Percentiles rank a stretch among this genome's conserved stretches.
Conservation (phyloP, 2,888 invertebrate genomes). For the Dusona sp. region DNA sequence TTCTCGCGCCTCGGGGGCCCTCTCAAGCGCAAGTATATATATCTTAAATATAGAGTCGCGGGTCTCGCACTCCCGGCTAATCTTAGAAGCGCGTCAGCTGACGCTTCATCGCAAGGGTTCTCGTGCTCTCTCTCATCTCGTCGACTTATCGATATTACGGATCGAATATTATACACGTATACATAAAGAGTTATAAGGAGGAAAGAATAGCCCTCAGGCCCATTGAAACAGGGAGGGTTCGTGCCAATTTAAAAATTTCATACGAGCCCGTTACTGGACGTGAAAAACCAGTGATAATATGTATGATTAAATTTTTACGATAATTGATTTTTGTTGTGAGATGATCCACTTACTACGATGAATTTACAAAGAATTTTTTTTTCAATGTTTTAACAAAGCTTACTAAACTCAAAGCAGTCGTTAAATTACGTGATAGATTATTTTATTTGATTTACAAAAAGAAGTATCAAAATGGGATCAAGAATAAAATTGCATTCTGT, state of each 20-base stretch:
- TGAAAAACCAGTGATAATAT: constrained; percentile 34
- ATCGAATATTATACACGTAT: constrained; percentile 59
- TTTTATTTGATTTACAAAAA: not conserved
- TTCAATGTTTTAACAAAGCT: not conserved
- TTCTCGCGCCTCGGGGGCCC: constrained; percentile 73
- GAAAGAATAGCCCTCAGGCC: constrained; percentile 12
- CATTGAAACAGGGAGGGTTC: constrained; percentile 17
- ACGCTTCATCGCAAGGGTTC: constrained; percentile 55
- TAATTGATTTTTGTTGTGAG: not conserved
- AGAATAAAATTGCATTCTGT: not conserved
- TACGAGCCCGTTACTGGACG: constrained; percentile 32
- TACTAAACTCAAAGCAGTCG: not conserved
- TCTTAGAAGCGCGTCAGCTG: constrained; percentile 73
- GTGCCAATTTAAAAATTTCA: constrained; percentile 31
- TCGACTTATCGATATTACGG: constrained; percentile 63
- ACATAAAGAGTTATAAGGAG: constrained; percentile 28
- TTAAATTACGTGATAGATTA: not conserved
- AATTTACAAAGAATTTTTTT: not conserved
- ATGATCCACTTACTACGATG: not conserved
- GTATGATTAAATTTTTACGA: constrained; percentile 28
- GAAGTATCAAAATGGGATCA: not conserved
- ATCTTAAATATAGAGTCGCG: constrained; percentile 75
- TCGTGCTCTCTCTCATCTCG: constrained; percentile 40
- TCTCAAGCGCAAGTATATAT: constrained; percentile 68
- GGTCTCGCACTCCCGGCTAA: constrained; percentile 72